Percentiles rank a stretch among this genome's conserved stretches.
Conservation (phyloP, 1,140 invertebrate species). For the Eupeodes corollae region DNA sequence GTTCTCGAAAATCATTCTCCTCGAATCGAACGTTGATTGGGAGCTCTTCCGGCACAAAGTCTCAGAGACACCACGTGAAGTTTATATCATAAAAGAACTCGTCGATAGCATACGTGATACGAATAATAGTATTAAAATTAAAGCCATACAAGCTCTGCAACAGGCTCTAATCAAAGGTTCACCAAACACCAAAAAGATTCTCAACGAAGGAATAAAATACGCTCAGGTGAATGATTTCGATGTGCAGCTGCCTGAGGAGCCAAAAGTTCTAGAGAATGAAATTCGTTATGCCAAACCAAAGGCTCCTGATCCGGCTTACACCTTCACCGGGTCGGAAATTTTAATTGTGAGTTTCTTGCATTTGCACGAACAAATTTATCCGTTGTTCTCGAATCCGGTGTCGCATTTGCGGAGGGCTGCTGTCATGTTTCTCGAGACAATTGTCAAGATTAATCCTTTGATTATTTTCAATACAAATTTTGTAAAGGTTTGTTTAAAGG, state of each 20-base stretch:
- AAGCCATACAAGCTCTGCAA: slow-evolving; percentile 25
- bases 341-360: slow-evolving; percentile 17
- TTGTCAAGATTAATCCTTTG: slow-evolving; percentile 22
- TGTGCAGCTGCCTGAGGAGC: slow-evolving; percentile 9
- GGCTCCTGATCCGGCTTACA: slow-evolving; percentile 14
- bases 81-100: slow-evolving; percentile 19
- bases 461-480: slow-evolving; percentile 33
- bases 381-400: slow-evolving; percentile 16
- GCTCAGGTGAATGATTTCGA: slow-evolving; percentile 17
- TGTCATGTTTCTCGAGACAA: slow-evolving; percentile 23
- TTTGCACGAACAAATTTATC: slow-evolving; percentile 20
- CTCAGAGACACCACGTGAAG: slow-evolving; percentile 27
- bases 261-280: slow-evolving; percentile 13
- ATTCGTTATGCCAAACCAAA: slow-evolving; percentile 19
- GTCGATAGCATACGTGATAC: slow-evolving; percentile 22
- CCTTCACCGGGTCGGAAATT: slow-evolving; percentile 23
- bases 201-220: slow-evolving; percentile 21
- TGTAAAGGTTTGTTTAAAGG: slow-evolving; percentile 8
- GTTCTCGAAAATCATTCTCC: slow-evolving; percentile 21
- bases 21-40: slow-evolving; percentile 29
- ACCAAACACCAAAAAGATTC: slow-evolving; percentile 22
- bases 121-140: slow-evolving; percentile 26
- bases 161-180: slow-evolving; percentile 22
- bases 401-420: slow-evolving; percentile 21
- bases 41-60: slow-evolving; percentile 30